Percentiles rank a stretch among this genome's conserved stretches.
phyloP scores from a whole-genome alignment of 2,113 vertebrate species.

The Peucedramus taeniatus region DNA sequence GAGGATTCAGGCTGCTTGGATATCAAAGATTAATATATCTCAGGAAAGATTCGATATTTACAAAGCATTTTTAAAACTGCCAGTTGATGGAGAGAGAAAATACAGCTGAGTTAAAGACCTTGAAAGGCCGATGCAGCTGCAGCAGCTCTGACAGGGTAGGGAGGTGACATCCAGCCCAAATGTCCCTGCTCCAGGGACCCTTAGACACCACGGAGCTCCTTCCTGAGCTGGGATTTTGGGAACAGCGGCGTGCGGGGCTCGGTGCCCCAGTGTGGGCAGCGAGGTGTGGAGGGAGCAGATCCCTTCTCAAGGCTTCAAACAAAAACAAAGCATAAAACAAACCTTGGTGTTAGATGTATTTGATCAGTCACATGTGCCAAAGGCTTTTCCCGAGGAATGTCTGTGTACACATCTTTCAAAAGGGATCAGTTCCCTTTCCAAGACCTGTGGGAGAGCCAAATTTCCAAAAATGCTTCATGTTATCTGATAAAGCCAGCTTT shows the following conservation, averaged over 20 bases:
- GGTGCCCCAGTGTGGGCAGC: not conserved
- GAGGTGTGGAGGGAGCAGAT: rapidly evolving
- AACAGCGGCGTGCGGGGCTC: not conserved
- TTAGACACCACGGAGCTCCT: not conserved
- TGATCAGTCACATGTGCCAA: not conserved
- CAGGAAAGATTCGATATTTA: not conserved
- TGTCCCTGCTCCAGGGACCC: not conserved
- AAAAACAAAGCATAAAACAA: not conserved
- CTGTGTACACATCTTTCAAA: not conserved
- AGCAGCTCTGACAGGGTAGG: not conserved
- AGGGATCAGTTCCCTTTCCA: not conserved
- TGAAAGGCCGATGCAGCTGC: not conserved
- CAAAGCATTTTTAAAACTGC: not conserved
- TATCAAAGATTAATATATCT: not conserved
- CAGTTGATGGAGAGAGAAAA: not conserved
- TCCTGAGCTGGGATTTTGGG: not conserved
- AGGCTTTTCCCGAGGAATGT: not conserved
- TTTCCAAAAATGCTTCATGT: not conserved
- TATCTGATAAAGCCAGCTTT: not conserved
- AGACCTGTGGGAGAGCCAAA: not conserved
- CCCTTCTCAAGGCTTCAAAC: not conserved
- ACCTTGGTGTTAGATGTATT: not conserved
- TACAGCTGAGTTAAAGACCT: not conserved
- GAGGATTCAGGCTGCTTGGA: not conserved
- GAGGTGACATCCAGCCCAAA: not conserved